These are phyloP conservation scores for Trissonchulus latispiculum DNA, from an alignment of 2,888 invertebrate genomes.

Conservation along the genomic window DNA sequence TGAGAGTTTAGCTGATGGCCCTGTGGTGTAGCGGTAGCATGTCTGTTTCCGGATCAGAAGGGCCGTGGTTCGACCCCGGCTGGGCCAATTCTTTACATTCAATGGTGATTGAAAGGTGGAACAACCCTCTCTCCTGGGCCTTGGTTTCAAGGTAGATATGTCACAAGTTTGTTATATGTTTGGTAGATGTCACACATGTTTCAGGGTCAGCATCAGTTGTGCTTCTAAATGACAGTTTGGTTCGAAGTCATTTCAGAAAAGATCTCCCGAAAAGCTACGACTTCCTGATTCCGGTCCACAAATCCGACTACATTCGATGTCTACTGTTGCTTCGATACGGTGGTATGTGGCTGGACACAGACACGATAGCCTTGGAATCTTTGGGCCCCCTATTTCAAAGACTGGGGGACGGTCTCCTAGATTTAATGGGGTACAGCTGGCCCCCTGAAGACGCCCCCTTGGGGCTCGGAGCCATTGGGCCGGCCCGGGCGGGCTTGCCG, in stretches of 20 bases:
- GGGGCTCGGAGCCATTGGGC: background rate
- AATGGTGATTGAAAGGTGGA: too few relatives aligned
- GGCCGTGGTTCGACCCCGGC: background rate
- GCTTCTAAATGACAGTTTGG: background rate
- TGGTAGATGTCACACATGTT: background rate
- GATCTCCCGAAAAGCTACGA: background rate
- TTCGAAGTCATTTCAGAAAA: background rate
- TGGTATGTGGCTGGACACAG: background rate
- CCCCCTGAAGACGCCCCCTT: background rate
- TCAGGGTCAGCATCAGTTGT: background rate
- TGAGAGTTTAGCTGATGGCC: too few relatives aligned
- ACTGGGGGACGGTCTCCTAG: background rate
- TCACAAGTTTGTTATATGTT: background rate
- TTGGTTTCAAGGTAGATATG: background rate
- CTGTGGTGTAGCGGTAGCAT: background rate
- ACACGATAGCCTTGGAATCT: background rate
- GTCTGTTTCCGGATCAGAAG: background rate
- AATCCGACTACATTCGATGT: background rate
- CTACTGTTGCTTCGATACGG: background rate
- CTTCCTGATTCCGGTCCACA: background rate
- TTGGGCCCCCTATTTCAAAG: background rate
- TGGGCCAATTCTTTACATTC: too few relatives aligned
- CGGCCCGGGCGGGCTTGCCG: background rate
- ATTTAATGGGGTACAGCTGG: background rate
- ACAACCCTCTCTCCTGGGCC: background rate